A percentile compares a stretch with the other conserved stretches of the same genome.
Evolutionary conservation across 2,888 invertebrate species (phyloP).

Genomic region (Aquatica leii): DNA sequence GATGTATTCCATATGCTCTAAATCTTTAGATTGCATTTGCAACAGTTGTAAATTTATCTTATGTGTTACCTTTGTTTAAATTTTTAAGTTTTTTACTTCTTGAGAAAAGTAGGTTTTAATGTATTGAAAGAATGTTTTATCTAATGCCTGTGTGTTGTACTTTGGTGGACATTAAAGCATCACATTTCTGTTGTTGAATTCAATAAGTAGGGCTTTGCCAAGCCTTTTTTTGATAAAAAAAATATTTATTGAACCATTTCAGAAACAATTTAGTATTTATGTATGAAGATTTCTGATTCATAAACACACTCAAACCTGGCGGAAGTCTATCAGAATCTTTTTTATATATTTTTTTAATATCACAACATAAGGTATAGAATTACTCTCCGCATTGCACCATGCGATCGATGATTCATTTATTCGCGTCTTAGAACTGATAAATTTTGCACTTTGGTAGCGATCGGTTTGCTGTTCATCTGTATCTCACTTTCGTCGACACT

Average conservation of each 20-base stretch:
- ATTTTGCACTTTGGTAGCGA: conserved; percentile 41
- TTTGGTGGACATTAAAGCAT: neutral
- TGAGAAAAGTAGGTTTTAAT: neutral
- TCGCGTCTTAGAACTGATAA: conserved; percentile 41
- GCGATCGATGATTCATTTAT: conserved; percentile 3
- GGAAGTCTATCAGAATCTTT: conserved; percentile 11
- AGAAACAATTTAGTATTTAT: conserved; percentile 12
- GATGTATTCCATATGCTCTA: conserved; percentile 25
- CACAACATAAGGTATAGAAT: no score
- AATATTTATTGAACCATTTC: conserved; percentile 16
- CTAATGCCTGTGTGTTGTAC: conserved; percentile 35
- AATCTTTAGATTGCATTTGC: conserved; percentile 32
- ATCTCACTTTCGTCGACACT: neutral
- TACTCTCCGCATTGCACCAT: no score
- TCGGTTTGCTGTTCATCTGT: conserved; percentile 38
- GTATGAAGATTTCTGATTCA: conserved; percentile 18
- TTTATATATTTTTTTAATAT: no score
- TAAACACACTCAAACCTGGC: conserved; percentile 13
- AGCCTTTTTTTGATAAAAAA: conserved; percentile 12
- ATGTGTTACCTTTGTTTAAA: conserved; percentile 20
- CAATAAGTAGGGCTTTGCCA: conserved; percentile 8
- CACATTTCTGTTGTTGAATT: neutral
- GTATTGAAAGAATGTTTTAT: conserved; percentile 22
- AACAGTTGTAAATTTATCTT: conserved; percentile 30
- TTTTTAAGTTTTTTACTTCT: conserved; percentile 16